phyloP scores from a whole-genome alignment of 2,113 vertebrate genomes.

The Dascyllus trimaculatus region DNA sequence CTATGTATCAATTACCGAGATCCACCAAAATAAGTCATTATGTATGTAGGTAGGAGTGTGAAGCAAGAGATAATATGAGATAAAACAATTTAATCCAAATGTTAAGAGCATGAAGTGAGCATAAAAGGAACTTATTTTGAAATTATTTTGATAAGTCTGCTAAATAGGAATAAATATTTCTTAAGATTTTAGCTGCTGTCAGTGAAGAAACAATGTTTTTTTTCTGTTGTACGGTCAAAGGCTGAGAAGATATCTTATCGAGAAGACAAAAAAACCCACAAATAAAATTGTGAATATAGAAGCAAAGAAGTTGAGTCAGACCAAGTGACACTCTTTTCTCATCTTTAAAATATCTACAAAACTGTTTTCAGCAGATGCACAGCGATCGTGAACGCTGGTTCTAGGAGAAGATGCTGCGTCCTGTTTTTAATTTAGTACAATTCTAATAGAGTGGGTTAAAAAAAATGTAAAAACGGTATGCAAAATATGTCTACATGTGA shows the following conservation, averaged over 20 bases:
- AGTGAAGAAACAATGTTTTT: no score
- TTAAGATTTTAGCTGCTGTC: no score
- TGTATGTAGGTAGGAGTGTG: no score
- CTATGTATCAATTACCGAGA: no score
- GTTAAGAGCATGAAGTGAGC: no score
- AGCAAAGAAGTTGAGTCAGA: conserved; percentile 19
- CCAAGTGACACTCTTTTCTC: conserved; percentile 1
- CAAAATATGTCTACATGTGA: conserved; percentile 19
- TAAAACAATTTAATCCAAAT: no score
- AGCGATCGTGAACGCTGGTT: conserved; percentile 22
- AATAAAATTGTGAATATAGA: conserved; percentile 23
- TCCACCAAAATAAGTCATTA: no score
- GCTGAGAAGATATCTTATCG: neutral
- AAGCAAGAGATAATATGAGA: no score
- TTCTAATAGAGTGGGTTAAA: conserved; percentile 16
- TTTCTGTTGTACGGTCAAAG: neutral
- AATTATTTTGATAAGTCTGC: no score
- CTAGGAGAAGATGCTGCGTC: conserved; percentile 13
- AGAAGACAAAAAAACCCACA: neutral
- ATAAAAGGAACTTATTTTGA: no score
- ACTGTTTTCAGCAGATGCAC: neutral
- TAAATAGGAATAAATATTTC: no score
- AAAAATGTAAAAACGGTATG: neutral
- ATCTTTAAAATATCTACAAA: conserved; percentile 8
- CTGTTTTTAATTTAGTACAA: conserved; percentile 9